Base-by-base conservation (phyloP, 30 jellyfish, hydroid and myxozoan genomes). In the Chrysaora quinquecirrha region DNA sequence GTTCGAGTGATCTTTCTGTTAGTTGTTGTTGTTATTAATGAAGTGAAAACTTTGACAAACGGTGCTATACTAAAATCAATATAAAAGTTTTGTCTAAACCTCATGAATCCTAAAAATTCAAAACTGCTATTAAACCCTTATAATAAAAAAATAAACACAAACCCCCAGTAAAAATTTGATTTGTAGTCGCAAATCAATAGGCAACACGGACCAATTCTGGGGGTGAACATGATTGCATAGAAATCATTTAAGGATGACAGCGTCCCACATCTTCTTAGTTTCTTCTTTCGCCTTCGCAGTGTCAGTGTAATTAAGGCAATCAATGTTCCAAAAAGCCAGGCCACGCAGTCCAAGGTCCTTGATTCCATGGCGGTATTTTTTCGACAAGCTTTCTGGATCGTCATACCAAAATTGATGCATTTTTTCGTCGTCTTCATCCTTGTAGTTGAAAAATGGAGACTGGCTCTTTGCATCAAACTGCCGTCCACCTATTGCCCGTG, bases 371-470 rank as follows among this genome's bases (percentile, higher is more conserved):
- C 34, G 21, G 50, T 88, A 88, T 73, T 88, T 88, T 56, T 19
- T 48, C 6, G 67, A 10, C 81, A 88, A 30, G 56, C 91, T 88
- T 23, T 70, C 78, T 1, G 91, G 93, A 71, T 88, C 88, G 66
- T 88, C 96, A 48, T 66, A 88, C 96, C 96, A 88, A 46, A 88
- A 19, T 38, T 88, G 93, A 34, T 88, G 96, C 60, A 69, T 62
- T 0, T 18, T 22, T 6, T 58, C 31, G 7, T 76, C 85, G 25
- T 71, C 76, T 25, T 79, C 3, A 30, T 87, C 89, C 30, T 62
- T 73, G 83, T 88, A 88, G 48, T 78, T 61, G 79, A 88, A 88
- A 72, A 69, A 88, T 3, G 90, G 92, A 1, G 96, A 68, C 78
- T 48, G 66, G 61, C 88, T 78, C 67, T 48, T 72, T 23, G 61